Base-by-base conservation (phyloP, 2,797 vertebrate genomes). In the Rhinatrema bivittatum region DNA sequence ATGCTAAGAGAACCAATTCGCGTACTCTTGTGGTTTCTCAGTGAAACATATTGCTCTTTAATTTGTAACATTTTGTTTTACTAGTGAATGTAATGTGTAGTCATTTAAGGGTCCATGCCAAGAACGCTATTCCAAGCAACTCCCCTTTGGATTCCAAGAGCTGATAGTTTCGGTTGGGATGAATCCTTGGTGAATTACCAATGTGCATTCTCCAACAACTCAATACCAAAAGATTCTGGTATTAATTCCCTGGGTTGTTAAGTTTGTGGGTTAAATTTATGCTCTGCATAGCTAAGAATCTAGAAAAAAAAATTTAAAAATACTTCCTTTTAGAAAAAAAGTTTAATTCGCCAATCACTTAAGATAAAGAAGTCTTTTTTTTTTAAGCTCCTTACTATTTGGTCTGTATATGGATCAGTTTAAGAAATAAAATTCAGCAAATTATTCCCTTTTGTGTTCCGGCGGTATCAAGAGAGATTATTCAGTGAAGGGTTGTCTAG, bases 151-250 rank as follows among this genome's bases (percentile, higher is more conserved):
- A n/a, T 60, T 50, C 38, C 28, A n/a, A n/a, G 54, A 35, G 16
- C 42, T 28, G 49, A 34, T 29, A 52, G 20, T 63, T 60, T 60
- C 27, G 52, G 36, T 56, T 54, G 46, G 35, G 34, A 64, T 45
- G 60, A 55, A 47, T 25, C 46, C 60, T 66, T 60, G 29, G 30
- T 27, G 55, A 65, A 58, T 20, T 54, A 61, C 44, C 65, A 48
- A 42, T 45, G 50, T 52, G 64, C 58, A 57, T 53, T 39, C 38
- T 52, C 56, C 51, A 53, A 37, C 44, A 44, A 60, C 16, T 41
- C 61, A 40, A 47, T 57, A 56, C 27, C 40, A 50, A 64, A 41
- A 61, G 52, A 67, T 67, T 55, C 22, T 47, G 20, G 34, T 48
- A 36, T 23, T 49, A 47, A 47, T 48, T 51, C 56, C 54, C 39